Evolutionary conservation across 1,140 invertebrate species (phyloP).

Genomic region (Orchestia grillus): DNA sequence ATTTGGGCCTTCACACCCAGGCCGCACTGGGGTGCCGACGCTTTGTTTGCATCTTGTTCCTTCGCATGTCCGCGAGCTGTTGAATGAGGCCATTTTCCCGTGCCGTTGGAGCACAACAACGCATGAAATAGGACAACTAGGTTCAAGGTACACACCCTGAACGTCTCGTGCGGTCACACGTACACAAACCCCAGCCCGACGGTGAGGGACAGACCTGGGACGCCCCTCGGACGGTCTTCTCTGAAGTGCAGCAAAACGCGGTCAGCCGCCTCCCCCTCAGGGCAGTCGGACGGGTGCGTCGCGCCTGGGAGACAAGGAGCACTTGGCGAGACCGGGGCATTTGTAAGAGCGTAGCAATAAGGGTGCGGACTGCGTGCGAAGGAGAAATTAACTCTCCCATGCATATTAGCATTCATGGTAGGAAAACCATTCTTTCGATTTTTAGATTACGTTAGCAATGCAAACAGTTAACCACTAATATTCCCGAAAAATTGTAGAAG

Average conservation of each 20-base stretch:
- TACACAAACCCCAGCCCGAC: neutral
- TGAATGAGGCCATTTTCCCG: neutral
- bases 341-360: neutral
- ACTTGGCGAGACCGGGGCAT: neutral
- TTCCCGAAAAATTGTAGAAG: neutral
- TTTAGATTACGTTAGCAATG: neutral
- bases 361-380: neutral
- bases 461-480: neutral
- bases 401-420: neutral
- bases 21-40: too few relatives aligned
- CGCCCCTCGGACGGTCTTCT: neutral
- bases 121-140: neutral
- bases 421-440: too few relatives aligned
- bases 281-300: neutral
- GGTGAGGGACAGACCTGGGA: neutral
- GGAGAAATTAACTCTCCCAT: neutral
- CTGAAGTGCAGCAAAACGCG: neutral
- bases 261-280: neutral
- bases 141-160: neutral
- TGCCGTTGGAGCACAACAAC: neutral
- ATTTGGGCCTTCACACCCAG: too few relatives aligned
- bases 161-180: neutral
- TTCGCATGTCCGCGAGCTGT: neutral
- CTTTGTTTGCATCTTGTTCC: too few relatives aligned
- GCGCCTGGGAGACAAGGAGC: neutral